Conservation (phyloP, 2,888 invertebrate genomes). For the Didymodactylos carnosus region DNA sequence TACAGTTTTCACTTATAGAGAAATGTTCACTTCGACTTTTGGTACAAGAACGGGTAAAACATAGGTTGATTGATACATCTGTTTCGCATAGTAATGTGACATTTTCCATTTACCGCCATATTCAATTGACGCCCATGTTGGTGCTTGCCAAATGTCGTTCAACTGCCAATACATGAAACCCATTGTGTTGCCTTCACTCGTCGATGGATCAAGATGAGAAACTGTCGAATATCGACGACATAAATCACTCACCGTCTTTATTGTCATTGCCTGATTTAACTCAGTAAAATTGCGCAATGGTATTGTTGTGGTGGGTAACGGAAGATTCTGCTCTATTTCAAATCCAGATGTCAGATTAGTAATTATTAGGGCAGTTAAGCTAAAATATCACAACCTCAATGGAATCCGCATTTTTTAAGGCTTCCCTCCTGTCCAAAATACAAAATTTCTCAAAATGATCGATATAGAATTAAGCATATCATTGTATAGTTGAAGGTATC, state of each 20-base stretch:
- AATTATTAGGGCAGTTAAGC: too few relatives aligned
- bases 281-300: neutral
- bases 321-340: too few relatives aligned
- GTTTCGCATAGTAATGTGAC: conserved; percentile 60
- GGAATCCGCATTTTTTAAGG: too few relatives aligned
- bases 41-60: neutral
- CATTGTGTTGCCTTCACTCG: neutral
- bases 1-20: too few relatives aligned
- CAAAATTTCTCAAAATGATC: too few relatives aligned
- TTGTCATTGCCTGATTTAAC: conserved; percentile 59
- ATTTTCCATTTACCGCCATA: conserved; percentile 55
- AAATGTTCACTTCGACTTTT: too few relatives aligned
- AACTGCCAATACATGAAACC: conserved; percentile 94
- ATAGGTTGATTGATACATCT: conserved; percentile 44
- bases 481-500: too few relatives aligned
- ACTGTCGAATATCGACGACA: conserved; percentile 39
- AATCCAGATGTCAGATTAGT: too few relatives aligned
- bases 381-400: too few relatives aligned
- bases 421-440: too few relatives aligned
- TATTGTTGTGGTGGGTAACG: neutral
- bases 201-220: neutral
- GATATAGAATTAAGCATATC: too few relatives aligned
- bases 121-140: conserved; percentile 78
- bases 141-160: conserved; percentile 90
- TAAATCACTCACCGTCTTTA: conserved; percentile 62